phyloP scores from a whole-genome alignment of 2,888 invertebrate species.

The Lottia scabra region DNA sequence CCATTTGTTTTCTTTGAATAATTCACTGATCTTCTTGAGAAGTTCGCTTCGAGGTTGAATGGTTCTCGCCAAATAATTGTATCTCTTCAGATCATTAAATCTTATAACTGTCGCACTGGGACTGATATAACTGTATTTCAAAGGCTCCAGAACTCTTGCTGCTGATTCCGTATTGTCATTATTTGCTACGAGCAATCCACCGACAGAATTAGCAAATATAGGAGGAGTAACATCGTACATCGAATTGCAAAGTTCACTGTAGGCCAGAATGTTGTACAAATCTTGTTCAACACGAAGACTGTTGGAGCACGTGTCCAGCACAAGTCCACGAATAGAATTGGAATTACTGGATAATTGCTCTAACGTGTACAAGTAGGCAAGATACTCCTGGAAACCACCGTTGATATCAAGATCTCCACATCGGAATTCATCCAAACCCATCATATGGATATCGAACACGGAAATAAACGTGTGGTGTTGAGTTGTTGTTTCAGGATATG shows the following conservation, averaged over 20 bases:
- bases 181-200: constrained; percentile 61
- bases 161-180: constrained; percentile 53
- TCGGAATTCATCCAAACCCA: constrained; percentile 44
- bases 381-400: constrained; percentile 57
- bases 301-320: constrained; percentile 60
- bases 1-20: constrained; percentile 66
- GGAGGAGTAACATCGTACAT: constrained; percentile 25
- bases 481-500: constrained; percentile 23
- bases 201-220: constrained; percentile 11
- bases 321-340: constrained; percentile 42
- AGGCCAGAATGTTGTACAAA: constrained; percentile 60
- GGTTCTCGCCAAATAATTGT: constrained; percentile 55
- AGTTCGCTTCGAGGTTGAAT: constrained; percentile 50
- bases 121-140: constrained; percentile 72
- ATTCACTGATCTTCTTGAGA: constrained; percentile 56
- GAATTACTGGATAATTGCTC: constrained; percentile 12
- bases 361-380: constrained; percentile 66
- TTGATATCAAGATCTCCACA: constrained; percentile 52
- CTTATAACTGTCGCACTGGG: constrained; percentile 42
- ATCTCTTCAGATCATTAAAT: constrained; percentile 42
- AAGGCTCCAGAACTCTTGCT: constrained; percentile 71
- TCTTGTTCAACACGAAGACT: constrained; percentile 54
- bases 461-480: constrained; percentile 51
- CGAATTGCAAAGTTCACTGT: constrained; percentile 60
- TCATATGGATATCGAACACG: constrained; percentile 50